A percentile compares a stretch with the other conserved stretches of the same genome.
phyloP scores from a whole-genome alignment of 2,888 invertebrate species.

The Chrysopilus asiliformis region DNA sequence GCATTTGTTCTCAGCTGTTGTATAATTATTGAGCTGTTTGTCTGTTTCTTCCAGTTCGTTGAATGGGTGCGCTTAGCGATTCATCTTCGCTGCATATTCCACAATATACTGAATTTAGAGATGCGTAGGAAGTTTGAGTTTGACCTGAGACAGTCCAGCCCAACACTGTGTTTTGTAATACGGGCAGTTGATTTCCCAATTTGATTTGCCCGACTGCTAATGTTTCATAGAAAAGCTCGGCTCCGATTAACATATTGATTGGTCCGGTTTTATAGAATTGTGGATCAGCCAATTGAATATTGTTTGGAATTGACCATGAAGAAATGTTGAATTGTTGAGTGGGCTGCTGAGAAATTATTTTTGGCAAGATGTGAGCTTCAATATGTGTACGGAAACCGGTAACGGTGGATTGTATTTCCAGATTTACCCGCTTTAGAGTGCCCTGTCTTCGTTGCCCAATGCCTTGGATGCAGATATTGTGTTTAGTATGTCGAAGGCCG shows the following conservation, averaged over 20 bases:
- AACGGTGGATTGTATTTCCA: not conserved
- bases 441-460: not conserved
- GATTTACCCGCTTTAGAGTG: not conserved
- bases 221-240: not conserved
- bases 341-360: not conserved
- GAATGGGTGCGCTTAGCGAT: no score
- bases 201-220: not conserved
- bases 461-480: not conserved
- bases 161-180: not conserved
- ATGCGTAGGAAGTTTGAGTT: no score
- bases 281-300: not conserved
- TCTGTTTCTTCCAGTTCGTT: no score
- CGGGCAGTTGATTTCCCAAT: not conserved
- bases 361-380: not conserved
- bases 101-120: no score
- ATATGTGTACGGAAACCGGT: not conserved
- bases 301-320: not conserved
- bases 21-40: no score
- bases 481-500: not conserved
- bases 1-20: no score
- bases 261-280: not conserved
- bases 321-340: not conserved
- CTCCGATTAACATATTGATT: not conserved
- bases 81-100: no score
- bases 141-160: not conserved